Evolutionary conservation across 2,113 vertebrate genomes (phyloP).

Genomic region (Dryoscopus gambensis): DNA sequence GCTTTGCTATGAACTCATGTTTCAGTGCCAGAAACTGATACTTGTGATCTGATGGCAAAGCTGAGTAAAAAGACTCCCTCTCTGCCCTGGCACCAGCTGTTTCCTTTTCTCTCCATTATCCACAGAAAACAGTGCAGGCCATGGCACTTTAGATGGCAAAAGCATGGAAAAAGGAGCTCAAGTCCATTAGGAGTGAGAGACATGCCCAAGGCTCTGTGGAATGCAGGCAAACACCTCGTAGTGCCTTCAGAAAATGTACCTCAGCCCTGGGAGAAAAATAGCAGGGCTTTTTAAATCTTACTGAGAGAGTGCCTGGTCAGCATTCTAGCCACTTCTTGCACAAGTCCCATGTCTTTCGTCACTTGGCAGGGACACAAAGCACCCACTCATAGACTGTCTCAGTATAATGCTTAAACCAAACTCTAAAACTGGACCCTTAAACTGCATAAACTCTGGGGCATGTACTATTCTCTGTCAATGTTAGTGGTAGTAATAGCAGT

Average conservation of each 20-base stretch:
- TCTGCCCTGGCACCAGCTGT: background rate
- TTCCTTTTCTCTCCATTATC: background rate
- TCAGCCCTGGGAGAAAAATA: background rate
- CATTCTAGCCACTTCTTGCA: background rate
- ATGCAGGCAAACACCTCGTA: background rate
- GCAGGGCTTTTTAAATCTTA: background rate
- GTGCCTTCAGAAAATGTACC: background rate
- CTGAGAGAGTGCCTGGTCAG: background rate
- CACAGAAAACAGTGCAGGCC: background rate
- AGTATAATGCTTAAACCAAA: background rate
- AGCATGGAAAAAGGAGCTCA: background rate
- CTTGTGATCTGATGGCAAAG: background rate
- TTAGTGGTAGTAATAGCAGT: background rate
- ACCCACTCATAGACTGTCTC: background rate
- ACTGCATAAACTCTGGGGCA: background rate
- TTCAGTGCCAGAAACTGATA: background rate
- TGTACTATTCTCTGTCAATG: background rate
- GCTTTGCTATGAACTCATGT: background rate
- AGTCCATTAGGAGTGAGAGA: background rate
- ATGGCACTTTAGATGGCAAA: background rate
- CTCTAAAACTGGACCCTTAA: background rate
- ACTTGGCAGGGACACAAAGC: background rate
- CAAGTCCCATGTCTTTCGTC: background rate
- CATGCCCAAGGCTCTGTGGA: rapidly evolving
- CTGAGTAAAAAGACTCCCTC: background rate